A percentile compares a stretch with the other conserved stretches of the same genome.
phyloP scores from a whole-genome alignment of 1,140 invertebrate species.

The Batillaria attramentaria region DNA sequence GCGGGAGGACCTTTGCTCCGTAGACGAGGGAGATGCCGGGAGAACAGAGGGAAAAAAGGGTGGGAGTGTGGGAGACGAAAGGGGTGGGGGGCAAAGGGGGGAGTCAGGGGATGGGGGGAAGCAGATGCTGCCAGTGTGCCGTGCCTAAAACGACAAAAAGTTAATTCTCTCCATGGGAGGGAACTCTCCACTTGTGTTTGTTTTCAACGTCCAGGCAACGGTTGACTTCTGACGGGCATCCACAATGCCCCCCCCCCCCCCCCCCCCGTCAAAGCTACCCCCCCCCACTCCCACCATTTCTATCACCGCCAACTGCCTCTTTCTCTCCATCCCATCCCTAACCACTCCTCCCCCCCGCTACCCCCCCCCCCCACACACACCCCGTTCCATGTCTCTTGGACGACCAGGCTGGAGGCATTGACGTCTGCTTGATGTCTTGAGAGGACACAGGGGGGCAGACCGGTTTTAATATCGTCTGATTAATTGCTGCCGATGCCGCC shows the following conservation, averaged over 20 bases:
- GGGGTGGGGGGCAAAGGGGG: background rate
- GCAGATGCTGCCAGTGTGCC: too few relatives aligned
- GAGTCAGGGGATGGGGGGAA: too few relatives aligned
- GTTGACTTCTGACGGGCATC: too few relatives aligned
- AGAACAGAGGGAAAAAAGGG: background rate
- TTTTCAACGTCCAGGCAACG: too few relatives aligned
- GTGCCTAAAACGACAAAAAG: background rate
- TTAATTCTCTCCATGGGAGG: background rate
- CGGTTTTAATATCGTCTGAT: conserved; percentile 13
- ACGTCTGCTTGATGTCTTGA: background rate
- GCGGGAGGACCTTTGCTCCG: too few relatives aligned
- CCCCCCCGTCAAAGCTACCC: too few relatives aligned
- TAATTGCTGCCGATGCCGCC: background rate
- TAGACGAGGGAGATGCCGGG: too few relatives aligned
- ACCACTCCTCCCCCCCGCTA: background rate
- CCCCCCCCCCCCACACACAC: too few relatives aligned
- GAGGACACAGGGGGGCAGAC: background rate
- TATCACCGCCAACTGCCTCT: background rate
- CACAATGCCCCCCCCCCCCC: too few relatives aligned
- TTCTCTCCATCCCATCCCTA: background rate
- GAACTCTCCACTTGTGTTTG: too few relatives aligned
- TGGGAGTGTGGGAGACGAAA: background rate
- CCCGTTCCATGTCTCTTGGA: too few relatives aligned
- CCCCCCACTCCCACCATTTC: too few relatives aligned
- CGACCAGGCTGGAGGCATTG: background rate